Evolutionary conservation across 2,797 vertebrate species (phyloP).

Genomic region (Psittacula derbiana): DNA sequence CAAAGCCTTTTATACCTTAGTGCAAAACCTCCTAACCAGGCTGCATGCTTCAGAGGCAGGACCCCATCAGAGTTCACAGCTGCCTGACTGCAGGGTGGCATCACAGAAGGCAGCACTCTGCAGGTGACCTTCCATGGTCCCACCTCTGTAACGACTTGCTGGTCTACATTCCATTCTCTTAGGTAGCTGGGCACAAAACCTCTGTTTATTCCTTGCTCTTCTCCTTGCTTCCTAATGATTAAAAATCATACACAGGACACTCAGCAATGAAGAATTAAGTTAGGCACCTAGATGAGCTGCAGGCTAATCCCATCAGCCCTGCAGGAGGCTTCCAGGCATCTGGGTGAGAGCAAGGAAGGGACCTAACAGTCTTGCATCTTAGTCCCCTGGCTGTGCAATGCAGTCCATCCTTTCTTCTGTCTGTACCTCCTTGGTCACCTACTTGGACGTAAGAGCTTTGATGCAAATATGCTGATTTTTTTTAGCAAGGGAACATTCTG

Average conservation of each 20-base stretch:
- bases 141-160: background rate
- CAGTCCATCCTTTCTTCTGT: background rate
- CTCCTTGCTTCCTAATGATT: background rate
- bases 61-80: accelerated
- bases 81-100: background rate
- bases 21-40: background rate
- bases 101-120: background rate
- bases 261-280: background rate
- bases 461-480: background rate
- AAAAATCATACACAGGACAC: background rate
- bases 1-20: background rate
- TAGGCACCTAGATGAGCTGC: background rate
- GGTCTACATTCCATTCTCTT: background rate
- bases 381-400: background rate
- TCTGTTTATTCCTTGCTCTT: background rate
- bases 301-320: background rate
- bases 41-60: background rate
- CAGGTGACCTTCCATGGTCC: background rate
- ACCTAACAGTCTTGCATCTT: background rate
- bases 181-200: background rate
- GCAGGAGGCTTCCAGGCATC: background rate
- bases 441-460: background rate
- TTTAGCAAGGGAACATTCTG: background rate
- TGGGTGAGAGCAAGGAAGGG: background rate
- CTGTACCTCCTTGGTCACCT: background rate